phyloP scores from a whole-genome alignment of 2,888 invertebrate species.

The Brachyopa scutellaris region DNA sequence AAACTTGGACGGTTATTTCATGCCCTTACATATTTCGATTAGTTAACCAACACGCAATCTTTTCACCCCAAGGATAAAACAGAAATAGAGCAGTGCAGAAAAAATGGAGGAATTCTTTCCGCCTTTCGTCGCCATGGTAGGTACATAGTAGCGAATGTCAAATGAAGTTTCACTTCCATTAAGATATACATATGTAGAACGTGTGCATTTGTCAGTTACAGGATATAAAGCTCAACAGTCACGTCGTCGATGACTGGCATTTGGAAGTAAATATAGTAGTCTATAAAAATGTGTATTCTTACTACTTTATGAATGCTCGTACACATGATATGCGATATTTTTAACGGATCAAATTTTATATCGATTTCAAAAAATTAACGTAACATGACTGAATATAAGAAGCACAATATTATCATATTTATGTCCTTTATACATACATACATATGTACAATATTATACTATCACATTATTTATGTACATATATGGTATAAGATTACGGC shows the following conservation, averaged over 20 bases:
- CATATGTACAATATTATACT: too few species aligned
- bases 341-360: neutral
- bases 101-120: slow-evolving; percentile 42
- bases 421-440: too few species aligned
- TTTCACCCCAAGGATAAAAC: slow-evolving; percentile 42
- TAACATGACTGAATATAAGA: neutral
- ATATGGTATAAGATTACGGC: too few species aligned
- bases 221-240: slow-evolving; percentile 17
- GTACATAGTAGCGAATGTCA: slow-evolving; percentile 41
- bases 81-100: slow-evolving; percentile 33
- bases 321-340: neutral
- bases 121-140: slow-evolving; percentile 40
- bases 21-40: slow-evolving; percentile 48
- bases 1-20: slow-evolving; percentile 43
- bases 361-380: neutral
- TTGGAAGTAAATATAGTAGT: slow-evolving; percentile 14
- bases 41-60: slow-evolving; percentile 59
- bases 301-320: neutral
- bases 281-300: neutral
- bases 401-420: too few species aligned
- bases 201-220: slow-evolving; percentile 52
- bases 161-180: slow-evolving; percentile 48
- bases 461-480: too few species aligned
- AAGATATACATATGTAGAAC: slow-evolving; percentile 47
- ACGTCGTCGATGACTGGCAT: slow-evolving; percentile 15